phyloP scores from a whole-genome alignment of 2,888 invertebrate genomes.

The Smittia aterrima region DNA sequence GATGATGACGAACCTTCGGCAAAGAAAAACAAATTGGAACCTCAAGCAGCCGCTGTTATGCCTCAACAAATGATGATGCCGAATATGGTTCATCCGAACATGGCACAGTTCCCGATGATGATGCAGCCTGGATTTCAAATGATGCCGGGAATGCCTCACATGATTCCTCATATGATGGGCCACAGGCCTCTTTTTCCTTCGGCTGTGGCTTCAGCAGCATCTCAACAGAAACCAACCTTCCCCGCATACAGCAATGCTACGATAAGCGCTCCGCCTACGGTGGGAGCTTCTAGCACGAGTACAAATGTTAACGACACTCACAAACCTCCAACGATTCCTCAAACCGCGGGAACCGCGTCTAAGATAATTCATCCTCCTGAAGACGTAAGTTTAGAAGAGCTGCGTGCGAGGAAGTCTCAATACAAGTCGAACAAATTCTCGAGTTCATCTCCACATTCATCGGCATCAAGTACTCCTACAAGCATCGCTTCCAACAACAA shows the following conservation, averaged over 20 bases:
- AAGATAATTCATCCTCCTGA: slow-evolving; percentile 93
- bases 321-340: slow-evolving; percentile 51
- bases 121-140: slow-evolving; percentile 53
- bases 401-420: slow-evolving; percentile 67
- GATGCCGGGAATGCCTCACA: slow-evolving; percentile 48
- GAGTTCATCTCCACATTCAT: slow-evolving; percentile 43
- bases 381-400: slow-evolving; percentile 86
- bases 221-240: slow-evolving; percentile 71
- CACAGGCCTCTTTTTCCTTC: slow-evolving; percentile 82
- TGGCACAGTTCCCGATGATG: slow-evolving; percentile 37
- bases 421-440: slow-evolving; percentile 56
- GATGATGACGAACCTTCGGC: slow-evolving; percentile 80
- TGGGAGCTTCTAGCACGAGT: slow-evolving; percentile 55
- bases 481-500: slow-evolving; percentile 48
- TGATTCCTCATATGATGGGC: slow-evolving; percentile 59
- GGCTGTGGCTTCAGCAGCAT: slow-evolving; percentile 62
- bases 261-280: slow-evolving; percentile 72
- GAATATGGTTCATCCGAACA: slow-evolving; percentile 55
- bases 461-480: slow-evolving; percentile 41
- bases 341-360: slow-evolving; percentile 78
- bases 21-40: slow-evolving; percentile 71
- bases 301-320: slow-evolving; percentile 48
- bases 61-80: slow-evolving; percentile 64
- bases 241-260: slow-evolving; percentile 78
- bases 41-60: slow-evolving; percentile 59